Conservation (phyloP, 2,113 vertebrate species). For the Maccullochella peelii region DNA sequence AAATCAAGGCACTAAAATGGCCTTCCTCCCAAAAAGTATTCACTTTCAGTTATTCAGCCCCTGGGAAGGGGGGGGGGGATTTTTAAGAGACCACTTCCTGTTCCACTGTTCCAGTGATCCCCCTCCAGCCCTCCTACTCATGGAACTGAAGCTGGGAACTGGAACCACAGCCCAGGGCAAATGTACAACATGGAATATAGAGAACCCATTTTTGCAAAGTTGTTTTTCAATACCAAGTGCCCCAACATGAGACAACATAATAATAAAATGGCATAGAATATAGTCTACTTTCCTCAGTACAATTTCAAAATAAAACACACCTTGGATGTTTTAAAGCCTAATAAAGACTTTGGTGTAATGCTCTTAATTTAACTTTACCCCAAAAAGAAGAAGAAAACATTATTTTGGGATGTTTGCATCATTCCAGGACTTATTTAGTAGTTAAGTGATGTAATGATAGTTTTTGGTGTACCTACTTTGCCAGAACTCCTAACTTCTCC, state of each 20-base stretch:
- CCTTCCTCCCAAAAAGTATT: neutral
- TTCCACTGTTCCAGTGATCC: constrained; percentile 50
- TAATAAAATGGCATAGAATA: neutral
- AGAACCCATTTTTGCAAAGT: neutral
- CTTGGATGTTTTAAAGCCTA: neutral
- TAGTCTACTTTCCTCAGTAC: neutral
- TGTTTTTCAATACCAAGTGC: neutral
- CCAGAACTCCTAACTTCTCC: neutral
- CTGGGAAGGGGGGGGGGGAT: neutral
- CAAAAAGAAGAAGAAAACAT: neutral
- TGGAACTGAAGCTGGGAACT: constrained; percentile 50
- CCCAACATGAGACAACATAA: neutral
- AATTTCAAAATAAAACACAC: neutral
- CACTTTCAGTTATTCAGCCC: constrained; percentile 17
- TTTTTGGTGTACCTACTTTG: neutral
- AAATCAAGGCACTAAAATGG: neutral
- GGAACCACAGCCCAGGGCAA: constrained; percentile 26
- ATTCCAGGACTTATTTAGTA: neutral
- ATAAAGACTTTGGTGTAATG: neutral
- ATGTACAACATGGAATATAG: neutral
- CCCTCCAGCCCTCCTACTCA: constrained; percentile 27
- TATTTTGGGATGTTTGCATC: neutral
- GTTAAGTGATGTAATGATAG: constrained; percentile 1
- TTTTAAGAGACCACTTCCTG: constrained; percentile 60
- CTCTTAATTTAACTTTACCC: neutral